A percentile compares a stretch with the other conserved stretches of the same genome.
Evolutionary conservation across 2,113 vertebrate genomes (phyloP).

Genomic region (Lophura nycthemera): DNA sequence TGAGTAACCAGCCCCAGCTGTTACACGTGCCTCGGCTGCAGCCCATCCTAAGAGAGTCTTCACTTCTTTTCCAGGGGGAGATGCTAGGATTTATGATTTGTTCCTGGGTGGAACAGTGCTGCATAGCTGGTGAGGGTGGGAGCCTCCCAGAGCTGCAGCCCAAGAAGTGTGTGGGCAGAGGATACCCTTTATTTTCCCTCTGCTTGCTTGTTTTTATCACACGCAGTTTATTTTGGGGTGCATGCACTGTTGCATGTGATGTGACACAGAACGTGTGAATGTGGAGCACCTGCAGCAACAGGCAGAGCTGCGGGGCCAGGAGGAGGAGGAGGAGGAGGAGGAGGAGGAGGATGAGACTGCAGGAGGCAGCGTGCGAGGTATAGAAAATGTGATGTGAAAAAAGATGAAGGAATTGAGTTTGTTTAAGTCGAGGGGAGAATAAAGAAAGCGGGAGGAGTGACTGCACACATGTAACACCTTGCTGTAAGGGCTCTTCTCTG

Average conservation of each 20-base stretch:
- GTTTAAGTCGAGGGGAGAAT: neutral
- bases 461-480: neutral
- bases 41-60: neutral
- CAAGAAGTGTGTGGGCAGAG: neutral
- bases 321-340: too few species aligned
- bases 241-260: neutral
- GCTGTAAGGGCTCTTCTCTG: neutral
- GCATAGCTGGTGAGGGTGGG: neutral
- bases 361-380: neutral
- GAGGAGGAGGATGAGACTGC: too few species aligned
- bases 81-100: neutral
- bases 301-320: too few species aligned
- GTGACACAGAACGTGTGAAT: neutral
- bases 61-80: neutral
- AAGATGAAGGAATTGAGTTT: neutral
- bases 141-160: neutral
- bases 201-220: neutral
- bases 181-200: neutral
- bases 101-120: neutral
- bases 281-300: neutral
- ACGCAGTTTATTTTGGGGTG: neutral
- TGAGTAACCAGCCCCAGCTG: too few species aligned
- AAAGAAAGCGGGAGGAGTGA: neutral
- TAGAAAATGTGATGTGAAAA: neutral
- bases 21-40: neutral